A percentile compares a stretch with the other conserved stretches of the same genome.
phyloP scores from a whole-genome alignment of 1,140 invertebrate species.

The Carposina sasakii region DNA sequence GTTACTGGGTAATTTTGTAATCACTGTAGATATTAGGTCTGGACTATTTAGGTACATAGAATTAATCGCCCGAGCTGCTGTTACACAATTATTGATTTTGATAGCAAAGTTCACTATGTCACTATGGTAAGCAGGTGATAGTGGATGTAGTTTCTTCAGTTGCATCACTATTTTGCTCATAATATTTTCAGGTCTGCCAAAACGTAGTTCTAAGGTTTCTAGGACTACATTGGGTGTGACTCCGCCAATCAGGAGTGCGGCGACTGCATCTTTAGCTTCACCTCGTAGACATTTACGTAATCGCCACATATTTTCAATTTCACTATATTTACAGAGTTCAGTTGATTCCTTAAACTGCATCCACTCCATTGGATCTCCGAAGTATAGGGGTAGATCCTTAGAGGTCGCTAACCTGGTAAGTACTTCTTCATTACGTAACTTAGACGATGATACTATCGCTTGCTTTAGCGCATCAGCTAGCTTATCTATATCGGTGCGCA shows the following conservation, averaged over 20 bases:
- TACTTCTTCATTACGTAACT: no score
- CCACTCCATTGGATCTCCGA: neutral
- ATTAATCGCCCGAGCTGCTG: neutral
- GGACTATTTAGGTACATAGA: constrained; percentile 4
- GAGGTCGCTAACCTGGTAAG: neutral
- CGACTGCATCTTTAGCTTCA: constrained; percentile 25
- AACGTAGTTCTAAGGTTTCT: constrained; percentile 21
- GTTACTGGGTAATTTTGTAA: neutral
- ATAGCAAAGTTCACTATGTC: constrained; percentile 1
- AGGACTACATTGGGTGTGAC: constrained; percentile 18
- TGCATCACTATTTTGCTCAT: neutral
- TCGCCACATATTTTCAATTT: constrained; percentile 16
- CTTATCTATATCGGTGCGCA: no score
- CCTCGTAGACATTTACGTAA: constrained; percentile 22
- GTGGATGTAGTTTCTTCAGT: neutral
- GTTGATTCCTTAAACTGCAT: constrained; percentile 1
- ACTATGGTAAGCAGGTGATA: neutral
- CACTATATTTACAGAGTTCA: neutral
- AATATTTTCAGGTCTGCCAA: constrained; percentile 17
- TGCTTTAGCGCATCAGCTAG: no score
- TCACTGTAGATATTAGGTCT: neutral
- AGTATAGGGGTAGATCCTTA: neutral
- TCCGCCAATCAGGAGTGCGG: constrained; percentile 23
- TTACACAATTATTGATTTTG: constrained; percentile 1
- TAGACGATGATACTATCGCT: no score